phyloP scores from a whole-genome alignment of 30 jellyfish, hydroid and myxozoan genomes.

The Mastigias papua region DNA sequence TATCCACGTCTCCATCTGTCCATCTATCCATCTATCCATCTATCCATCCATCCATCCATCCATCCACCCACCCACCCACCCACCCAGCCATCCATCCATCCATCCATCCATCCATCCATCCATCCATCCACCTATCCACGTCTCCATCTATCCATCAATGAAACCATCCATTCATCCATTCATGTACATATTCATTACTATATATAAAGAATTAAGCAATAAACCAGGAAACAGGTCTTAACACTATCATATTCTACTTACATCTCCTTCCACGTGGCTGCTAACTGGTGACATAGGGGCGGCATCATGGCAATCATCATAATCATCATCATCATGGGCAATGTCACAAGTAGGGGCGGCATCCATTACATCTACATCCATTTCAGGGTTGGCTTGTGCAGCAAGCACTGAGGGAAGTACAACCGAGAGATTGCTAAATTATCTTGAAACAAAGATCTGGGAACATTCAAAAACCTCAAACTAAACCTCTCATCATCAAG shows the following conservation, averaged over 20 bases:
- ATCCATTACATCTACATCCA: constrained; percentile 18
- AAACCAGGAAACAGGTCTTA: too few relatives aligned
- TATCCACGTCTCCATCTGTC: not conserved
- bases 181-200: too few relatives aligned
- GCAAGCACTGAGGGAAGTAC: not conserved
- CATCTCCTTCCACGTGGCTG: constrained; percentile 6
- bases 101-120: not conserved
- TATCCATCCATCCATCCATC: too few relatives aligned
- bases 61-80: too few relatives aligned
- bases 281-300: constrained; percentile 15
- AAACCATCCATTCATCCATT: not conserved
- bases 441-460: too few relatives aligned
- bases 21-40: not conserved
- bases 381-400: not conserved
- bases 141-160: not conserved
- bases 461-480: too few relatives aligned
- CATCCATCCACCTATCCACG: too few relatives aligned
- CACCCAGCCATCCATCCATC: too few relatives aligned
- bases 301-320: constrained; percentile 15
- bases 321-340: constrained; percentile 29
- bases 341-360: not conserved
- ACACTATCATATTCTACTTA: not conserved
- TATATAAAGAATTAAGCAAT: too few relatives aligned
- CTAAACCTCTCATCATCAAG: too few relatives aligned
- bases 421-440: not conserved